Base-by-base conservation (phyloP, 2,888 invertebrate species). In the Atrina japonica region DNA sequence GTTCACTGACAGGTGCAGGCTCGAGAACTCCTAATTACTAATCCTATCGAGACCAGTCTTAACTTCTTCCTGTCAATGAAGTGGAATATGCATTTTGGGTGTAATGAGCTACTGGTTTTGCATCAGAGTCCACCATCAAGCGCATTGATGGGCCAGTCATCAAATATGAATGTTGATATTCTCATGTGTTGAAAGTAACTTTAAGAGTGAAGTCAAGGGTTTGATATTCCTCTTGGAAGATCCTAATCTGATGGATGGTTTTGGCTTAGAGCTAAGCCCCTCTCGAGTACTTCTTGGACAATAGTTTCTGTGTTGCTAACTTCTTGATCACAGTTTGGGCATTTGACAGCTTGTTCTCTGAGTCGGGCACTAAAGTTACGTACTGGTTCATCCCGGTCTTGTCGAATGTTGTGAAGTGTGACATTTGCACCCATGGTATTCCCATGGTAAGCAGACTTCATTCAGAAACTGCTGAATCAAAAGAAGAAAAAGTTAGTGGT, bases 41-140 rank as follows among this genome's bases (percentile, higher is more conserved):
- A 64, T 83, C 81, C 23, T 71, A 61, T 83, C 82, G 0, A 83
- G 69, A 0, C 76, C 80, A 27, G 66, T 77, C 50, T 84, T 84
- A 2, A 83, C 80, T 9, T 71, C 76, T 5, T 79, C 75, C 43
- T 73, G 75, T 82, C 83, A 84, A 53, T 83, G 82, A 0, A 85
- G 9, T 18, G 82, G 83, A 3, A 84, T 80, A n/a, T 21, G 78
- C 81, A n/a, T 82, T 70, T 5, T 82, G 82, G 1, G 77, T 82
- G 59, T 84, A 82, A 49, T 78, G 66, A n/a, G 80, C 82, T 0
- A 80, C 75, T 5, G 81, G 83, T 29, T 41, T 59, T 7, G 83
- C 83, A 25, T 73, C 47, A 0, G 76, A 73, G 50, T 85, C 78
- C 0, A 82, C 66, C 79, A 84, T 77, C 7, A 85, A 68, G n/a